Percentiles rank a stretch among this genome's conserved stretches.
These are phyloP conservation scores for Xyrauchen texanus DNA, from an alignment of 2,113 vertebrate species.

Conservation along the genomic window DNA sequence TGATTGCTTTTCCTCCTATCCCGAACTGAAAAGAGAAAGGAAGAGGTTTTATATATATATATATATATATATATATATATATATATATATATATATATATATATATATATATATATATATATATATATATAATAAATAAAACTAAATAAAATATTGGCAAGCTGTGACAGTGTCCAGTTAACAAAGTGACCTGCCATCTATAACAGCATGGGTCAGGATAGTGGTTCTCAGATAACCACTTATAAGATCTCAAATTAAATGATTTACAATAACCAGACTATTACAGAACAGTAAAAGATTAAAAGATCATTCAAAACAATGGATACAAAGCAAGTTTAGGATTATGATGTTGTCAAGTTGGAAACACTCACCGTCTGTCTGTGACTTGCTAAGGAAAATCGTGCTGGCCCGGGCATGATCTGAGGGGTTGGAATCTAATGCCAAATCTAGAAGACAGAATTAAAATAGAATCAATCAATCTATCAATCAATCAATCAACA, in stretches of 20 bases:
- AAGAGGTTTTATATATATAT: slow-evolving; percentile 21
- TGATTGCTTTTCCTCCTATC: slow-evolving; percentile 98
- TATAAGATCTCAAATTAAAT: background rate
- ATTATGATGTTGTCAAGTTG: background rate
- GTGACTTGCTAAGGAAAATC: slow-evolving; percentile 98
- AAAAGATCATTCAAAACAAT: no score
- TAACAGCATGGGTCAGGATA: no score
- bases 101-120: no score
- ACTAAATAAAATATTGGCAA: no score
- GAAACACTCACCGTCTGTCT: slow-evolving; percentile 88
- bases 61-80: no score
- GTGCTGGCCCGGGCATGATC: slow-evolving; percentile 94
- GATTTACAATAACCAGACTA: background rate
- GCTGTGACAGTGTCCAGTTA: no score
- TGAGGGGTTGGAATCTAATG: slow-evolving; percentile 92
- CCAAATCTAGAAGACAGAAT: slow-evolving; percentile 81
- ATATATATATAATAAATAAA: no score
- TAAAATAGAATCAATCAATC: no score
- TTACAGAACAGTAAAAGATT: background rate
- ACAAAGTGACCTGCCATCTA: no score
- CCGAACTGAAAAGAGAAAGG: slow-evolving; percentile 80
- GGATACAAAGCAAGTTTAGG: background rate
- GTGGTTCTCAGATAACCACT: background rate
- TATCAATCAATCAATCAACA: slow-evolving; percentile 25
- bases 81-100: no score